phyloP scores from a whole-genome alignment of 2,888 invertebrate genomes.

The Lucinisca nassula region DNA sequence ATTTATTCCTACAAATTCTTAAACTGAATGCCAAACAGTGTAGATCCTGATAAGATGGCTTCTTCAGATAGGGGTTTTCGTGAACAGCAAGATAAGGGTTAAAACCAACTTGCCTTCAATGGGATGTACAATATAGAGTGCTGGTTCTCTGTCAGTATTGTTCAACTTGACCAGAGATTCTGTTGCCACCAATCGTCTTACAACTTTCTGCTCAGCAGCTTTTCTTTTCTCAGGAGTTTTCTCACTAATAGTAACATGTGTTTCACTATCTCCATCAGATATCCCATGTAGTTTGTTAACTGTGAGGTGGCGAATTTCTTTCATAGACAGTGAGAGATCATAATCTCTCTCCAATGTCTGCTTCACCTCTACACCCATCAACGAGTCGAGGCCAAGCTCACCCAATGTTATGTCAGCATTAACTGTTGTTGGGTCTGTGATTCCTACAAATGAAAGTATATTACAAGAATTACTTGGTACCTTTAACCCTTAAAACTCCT shows the following conservation, averaged over 20 bases:
- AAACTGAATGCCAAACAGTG: no score
- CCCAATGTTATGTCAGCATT: constrained; percentile 94
- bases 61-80: no score
- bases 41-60: no score
- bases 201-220: constrained; percentile 66
- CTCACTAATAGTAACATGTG: not conserved
- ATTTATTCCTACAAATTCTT: no score
- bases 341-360: constrained; percentile 97
- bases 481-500: no score
- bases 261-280: not conserved
- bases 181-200: constrained; percentile 91
- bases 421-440: constrained; percentile 95
- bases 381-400: constrained; percentile 98
- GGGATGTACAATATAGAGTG: constrained; percentile 87
- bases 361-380: constrained; percentile 99
- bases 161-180: constrained; percentile 91
- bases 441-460: constrained; percentile 91
- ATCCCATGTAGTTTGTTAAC: constrained; percentile 48
- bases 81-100: no score
- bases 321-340: constrained; percentile 96
- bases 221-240: not conserved
- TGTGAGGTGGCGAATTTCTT: constrained; percentile 93
- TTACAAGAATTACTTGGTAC: no score
- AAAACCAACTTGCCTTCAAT: constrained; percentile 88
- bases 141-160: constrained; percentile 57